Evolutionary conservation across 2,888 invertebrate genomes (phyloP).

Genomic region (Stramonita haemastoma): DNA sequence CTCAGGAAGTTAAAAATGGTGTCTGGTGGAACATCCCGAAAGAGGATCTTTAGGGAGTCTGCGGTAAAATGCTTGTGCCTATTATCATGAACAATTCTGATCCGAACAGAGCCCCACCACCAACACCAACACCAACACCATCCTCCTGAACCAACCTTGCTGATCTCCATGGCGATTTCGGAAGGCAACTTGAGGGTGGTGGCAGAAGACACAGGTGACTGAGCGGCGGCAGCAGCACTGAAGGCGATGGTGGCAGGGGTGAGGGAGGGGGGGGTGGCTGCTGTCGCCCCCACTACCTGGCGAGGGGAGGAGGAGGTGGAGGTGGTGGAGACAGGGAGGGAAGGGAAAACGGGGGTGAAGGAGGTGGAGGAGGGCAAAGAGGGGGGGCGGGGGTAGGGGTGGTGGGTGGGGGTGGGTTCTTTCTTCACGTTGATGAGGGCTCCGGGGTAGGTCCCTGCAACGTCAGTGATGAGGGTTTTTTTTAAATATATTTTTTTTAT

Average conservation of each 20-base stretch:
- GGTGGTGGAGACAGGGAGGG: conserved; percentile 50
- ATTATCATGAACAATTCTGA: too few species aligned
- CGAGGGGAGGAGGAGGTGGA: conserved; percentile 45
- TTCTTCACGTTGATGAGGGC: conserved; percentile 60
- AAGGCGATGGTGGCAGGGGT: neutral
- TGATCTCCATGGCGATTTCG: conserved; percentile 5
- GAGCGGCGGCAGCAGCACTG: neutral
- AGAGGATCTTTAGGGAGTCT: too few species aligned
- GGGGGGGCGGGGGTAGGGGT: conserved; percentile 46
- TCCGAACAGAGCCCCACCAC: too few species aligned
- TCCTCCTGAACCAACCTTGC: neutral
- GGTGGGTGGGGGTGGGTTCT: conserved; percentile 35
- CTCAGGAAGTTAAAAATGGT: too few species aligned
- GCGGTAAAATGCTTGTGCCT: too few species aligned
- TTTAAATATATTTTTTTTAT: too few species aligned
- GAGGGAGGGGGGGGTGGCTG: neutral
- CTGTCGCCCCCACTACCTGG: neutral
- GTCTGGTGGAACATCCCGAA: too few species aligned
- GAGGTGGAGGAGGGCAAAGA: conserved; percentile 39
- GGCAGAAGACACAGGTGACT: conserved; percentile 16
- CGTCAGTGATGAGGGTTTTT: neutral
- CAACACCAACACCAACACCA: too few species aligned
- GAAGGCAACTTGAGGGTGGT: conserved; percentile 23
- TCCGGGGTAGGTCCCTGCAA: conserved; percentile 72
- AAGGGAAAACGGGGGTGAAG: conserved; percentile 36